Conservation (phyloP, 2,888 invertebrate genomes). For the Barypeithes pellucidus region DNA sequence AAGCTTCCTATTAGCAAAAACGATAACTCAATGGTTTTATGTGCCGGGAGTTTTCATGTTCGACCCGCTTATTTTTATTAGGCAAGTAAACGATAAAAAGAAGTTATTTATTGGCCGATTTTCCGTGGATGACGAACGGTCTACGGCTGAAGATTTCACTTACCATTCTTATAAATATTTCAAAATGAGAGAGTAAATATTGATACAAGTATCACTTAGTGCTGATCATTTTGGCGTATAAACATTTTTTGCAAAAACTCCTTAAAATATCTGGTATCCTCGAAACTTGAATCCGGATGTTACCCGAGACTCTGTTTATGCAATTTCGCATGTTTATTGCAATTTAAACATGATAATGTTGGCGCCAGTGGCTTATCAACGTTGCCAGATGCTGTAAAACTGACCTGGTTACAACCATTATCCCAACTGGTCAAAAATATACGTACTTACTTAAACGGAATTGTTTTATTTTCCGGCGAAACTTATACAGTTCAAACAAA, state of each 20-base stretch:
- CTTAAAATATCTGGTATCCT: slow-evolving; percentile 5
- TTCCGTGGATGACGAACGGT: no score
- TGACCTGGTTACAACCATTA: slow-evolving; percentile 21
- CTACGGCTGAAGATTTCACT: no score
- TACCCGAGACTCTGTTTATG: slow-evolving; percentile 54
- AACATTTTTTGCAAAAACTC: slow-evolving; percentile 21
- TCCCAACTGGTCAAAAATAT: no score
- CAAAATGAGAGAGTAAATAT: no score
- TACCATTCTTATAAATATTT: no score
- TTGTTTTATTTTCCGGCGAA: no score
- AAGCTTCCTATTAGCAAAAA: not conserved
- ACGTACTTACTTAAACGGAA: no score
- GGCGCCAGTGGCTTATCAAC: slow-evolving; percentile 56
- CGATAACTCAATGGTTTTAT: slow-evolving; percentile 1
- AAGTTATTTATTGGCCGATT: not conserved
- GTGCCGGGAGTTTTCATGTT: not conserved
- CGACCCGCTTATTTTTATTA: not conserved
- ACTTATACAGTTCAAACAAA: no score
- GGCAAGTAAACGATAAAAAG: not conserved
- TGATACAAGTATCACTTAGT: no score
- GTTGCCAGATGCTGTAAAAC: slow-evolving; percentile 24
- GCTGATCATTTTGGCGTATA: no score
- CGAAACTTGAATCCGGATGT: slow-evolving; percentile 53
- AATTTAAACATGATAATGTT: slow-evolving; percentile 58
- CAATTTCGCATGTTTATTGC: slow-evolving; percentile 55